Base-by-base conservation (phyloP, 2,113 vertebrate genomes). In the Oncorhynchus tshawytscha region DNA sequence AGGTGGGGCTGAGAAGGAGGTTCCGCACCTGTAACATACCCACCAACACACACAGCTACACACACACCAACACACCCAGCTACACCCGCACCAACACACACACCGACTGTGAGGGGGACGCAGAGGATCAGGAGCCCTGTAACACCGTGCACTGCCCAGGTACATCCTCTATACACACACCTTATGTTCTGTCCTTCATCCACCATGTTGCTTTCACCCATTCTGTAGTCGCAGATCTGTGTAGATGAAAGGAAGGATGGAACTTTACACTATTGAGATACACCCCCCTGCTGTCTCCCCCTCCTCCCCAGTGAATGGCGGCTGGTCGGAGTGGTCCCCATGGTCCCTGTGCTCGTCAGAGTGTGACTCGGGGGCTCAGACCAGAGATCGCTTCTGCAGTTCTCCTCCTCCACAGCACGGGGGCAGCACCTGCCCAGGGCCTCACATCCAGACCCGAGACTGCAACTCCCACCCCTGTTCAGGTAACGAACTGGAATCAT, bases 391-490 rank as follows among this genome's bases (percentile, higher is more conserved):
- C n/a, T 81, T 85, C 76, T 97, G 96, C 78, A 89, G 75, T 67
- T 87, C 85, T 9, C 93, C 94, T 1, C 18, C 75, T 0, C 85
- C 89, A 0, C 86, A 84, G 64, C 79, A 92, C 0, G 91, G 91
- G 12, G 93, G 91, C 0, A 27, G 67, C 0, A 67, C 67, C 22
- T 98, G 96, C 74, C 59, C 67, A 0, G 96, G 95, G 0, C 94
- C 96, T 9, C 94, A 94, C 62, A 90, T 95, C 13, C 96, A 98
- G 90, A 96, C 95, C 0, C 80, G 92, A 7, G 95, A 96, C 85
- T 97, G 96, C 88, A 95, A 95, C 86, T 85, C 86, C 0, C 91
- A 95, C 13, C 94, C 94, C 27, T 97, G 96, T 76, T 69, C 85
- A 90, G 94, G 95, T 96, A 82, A 39, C 20, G 3, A 4, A 45